Conservation (phyloP, 1,140 invertebrate genomes). For the Cotesia vestalis region DNA sequence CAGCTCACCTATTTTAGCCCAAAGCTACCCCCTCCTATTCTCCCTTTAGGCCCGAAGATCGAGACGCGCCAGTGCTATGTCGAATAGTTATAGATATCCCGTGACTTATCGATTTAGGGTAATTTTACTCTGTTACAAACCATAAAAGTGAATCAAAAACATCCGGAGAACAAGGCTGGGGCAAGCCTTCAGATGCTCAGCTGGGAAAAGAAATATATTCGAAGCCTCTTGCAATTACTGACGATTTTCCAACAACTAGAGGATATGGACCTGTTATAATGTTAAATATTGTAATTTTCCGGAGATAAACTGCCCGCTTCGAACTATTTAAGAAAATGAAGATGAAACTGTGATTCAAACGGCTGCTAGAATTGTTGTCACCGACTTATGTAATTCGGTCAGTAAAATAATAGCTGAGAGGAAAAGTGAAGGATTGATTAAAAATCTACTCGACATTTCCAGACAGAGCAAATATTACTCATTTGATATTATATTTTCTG, state of each 20-base stretch:
- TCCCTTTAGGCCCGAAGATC: too few species aligned
- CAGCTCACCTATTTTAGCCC: too few species aligned
- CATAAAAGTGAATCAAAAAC: constrained; percentile 29
- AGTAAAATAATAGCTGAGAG: background rate
- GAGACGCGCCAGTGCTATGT: too few species aligned
- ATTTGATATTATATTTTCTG: background rate
- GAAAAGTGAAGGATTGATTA: background rate
- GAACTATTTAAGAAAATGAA: background rate
- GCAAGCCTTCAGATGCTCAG: constrained; percentile 26
- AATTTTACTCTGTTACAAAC: constrained; percentile 29
- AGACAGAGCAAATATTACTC: constrained; percentile 22
- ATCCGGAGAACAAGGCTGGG: constrained; percentile 30
- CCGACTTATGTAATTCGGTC: background rate
- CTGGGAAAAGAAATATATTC: constrained; percentile 30
- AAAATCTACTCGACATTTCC: constrained; percentile 10
- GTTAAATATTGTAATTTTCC: constrained; percentile 12
- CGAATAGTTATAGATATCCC: constrained; percentile 34
- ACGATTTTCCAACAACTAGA: constrained; percentile 15
- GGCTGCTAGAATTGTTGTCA: background rate
- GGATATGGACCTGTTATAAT: background rate
- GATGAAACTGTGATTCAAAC: constrained; percentile 1
- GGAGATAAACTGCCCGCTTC: background rate
- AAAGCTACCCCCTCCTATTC: too few species aligned
- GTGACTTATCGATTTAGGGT: too few species aligned
- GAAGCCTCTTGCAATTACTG: constrained; percentile 12